Evolutionary conservation across 1,140 invertebrate genomes (phyloP), one percentile per base, ranked within the genome.

Genomic region (Epicauta chinensis): DNA sequence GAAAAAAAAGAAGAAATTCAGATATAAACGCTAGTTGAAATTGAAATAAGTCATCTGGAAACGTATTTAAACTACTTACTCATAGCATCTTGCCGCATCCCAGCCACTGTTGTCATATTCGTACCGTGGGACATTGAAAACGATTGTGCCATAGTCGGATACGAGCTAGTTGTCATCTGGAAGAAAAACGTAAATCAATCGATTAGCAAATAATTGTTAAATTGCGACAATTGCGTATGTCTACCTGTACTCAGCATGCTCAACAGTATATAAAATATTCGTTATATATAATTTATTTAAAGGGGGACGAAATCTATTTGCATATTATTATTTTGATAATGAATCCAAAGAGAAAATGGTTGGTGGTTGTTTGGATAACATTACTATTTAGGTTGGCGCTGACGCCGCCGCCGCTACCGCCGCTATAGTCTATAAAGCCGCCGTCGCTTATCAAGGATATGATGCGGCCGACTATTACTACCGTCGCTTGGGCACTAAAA

Each of bases 111-210:
- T 49, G 87, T 84, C 89, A 93, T 93, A 67, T 93, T 92, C 53
- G 86, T 80, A 31, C 85, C 78, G 70, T 94, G 89, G 13, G 87
- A 84, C 91, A 96, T 96, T 43, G 91, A 89, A 74, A 96, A 97
- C 38, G 90, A 89, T 71, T 96, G 93, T 9, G 87, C 86, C 85
- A 95, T 93, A 49, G 86, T 84, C 6, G 91, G 88, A 74, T 97
- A 94, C 13, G 87, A 88, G 63, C 88, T 83, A 34, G 88, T 83
- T 47, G 85, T 86, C 91, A 95, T 96, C 81, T 91, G 79, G 11
- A 84, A 83, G 49, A 77, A 69, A 67, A 23, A 23, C 1, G 23
- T 7, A 23, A 23, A 23, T 23, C 4, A 23, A 23, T 23, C 23
- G 23, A 23, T 23, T 23, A n/a, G n/a, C n/a, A n/a, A n/a, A n/a